Evolutionary conservation across 2,888 invertebrate species (phyloP).

Genomic region (Odontocolon sp.): DNA sequence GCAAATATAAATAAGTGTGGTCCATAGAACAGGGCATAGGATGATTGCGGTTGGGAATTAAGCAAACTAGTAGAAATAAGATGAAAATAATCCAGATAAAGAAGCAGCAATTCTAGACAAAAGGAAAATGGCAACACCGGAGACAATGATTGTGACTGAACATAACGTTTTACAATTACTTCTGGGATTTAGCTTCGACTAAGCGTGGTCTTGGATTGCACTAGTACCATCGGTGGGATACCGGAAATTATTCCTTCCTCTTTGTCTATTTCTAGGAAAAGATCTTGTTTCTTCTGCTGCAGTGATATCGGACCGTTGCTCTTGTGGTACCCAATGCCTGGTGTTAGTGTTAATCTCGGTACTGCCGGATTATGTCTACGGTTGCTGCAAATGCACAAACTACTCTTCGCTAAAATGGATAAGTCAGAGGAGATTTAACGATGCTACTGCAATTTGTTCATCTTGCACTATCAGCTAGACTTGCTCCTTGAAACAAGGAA

Average conservation of each 20-base stretch:
- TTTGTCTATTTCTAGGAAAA: not conserved
- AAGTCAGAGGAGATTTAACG: not conserved
- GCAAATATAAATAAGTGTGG: not conserved
- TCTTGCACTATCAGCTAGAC: not conserved
- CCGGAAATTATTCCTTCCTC: not conserved
- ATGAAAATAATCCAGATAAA: not conserved
- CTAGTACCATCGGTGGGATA: too few species aligned
- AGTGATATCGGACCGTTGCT: not conserved
- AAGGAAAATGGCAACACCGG: not conserved
- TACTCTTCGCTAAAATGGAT: not conserved
- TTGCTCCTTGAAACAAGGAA: slow-evolving; percentile 1
- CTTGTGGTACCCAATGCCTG: not conserved
- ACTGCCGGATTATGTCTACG: not conserved
- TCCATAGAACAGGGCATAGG: not conserved
- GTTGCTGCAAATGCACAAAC: not conserved
- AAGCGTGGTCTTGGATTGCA: too few species aligned
- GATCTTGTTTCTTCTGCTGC: not conserved
- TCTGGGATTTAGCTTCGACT: slow-evolving; percentile 24
- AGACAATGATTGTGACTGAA: slow-evolving; percentile 35
- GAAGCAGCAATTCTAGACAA: not conserved
- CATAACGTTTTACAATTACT: slow-evolving; percentile 59
- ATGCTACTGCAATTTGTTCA: not conserved
- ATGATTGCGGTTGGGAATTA: slow-evolving; percentile 30
- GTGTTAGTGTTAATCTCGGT: not conserved
- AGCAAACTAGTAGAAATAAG: slow-evolving; percentile 6